Evolutionary conservation across 2,888 invertebrate genomes (phyloP), one percentile per base, ranked within the genome.

Genomic region (Ferrisia virgata): DNA sequence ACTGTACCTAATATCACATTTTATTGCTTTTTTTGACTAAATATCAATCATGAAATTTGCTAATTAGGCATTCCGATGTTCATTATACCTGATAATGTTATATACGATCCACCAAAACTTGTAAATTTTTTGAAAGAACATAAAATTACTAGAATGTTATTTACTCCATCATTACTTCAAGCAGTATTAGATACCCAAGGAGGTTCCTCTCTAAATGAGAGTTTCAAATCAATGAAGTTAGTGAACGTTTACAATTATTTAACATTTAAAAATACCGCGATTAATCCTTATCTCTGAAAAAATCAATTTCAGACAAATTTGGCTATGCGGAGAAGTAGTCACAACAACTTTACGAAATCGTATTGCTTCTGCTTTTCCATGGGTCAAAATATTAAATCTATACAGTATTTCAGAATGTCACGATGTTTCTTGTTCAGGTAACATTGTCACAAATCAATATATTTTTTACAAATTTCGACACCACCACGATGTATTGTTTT

Each of bases 381-480:
- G 86, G 85, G 85, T 86, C 9, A 86, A 86, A 80, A 86, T 87
- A 11, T 85, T 87, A 2, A 87, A 87, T 82, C 85, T 87, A 53
- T 87, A 87, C 86, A 87, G 87, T 83, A 86, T 87, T 8, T 87
- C 87, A 1, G 87, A 87, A 85, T 86, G 86, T 31, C 87, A 87
- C 84, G 87, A 87, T 76, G 85, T 87, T 2, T 85, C 87, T 15
- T 86, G 86, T 84, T 86, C 86, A 31, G 87, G 87, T 87, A 82
- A 85, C 6, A n/a, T 28, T 39, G 11, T 11, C 39, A 39, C 39
- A 39, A 39, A 5, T 8, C 6, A 5, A 39, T 53, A 18, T 3
- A 18, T 13, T 69, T 36, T 36, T 36, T n/a, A n/a, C 4, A 36
- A 36, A 36, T 36, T 36, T 36, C 8, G n/a, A n/a, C n/a, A 36